Conservation (phyloP, 2,797 vertebrate species). For the Tympanoctomys barrerae region DNA sequence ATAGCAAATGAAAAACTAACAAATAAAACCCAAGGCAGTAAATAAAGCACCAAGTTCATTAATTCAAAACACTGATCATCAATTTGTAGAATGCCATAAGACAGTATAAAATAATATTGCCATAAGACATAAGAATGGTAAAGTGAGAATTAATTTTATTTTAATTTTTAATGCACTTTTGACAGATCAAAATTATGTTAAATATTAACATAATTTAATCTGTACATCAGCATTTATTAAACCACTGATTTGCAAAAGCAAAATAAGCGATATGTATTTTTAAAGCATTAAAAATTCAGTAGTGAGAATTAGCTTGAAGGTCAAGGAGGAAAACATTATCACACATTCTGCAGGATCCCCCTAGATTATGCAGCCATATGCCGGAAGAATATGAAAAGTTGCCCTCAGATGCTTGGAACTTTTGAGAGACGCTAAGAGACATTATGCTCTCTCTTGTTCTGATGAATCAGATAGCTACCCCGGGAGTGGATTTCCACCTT, state of each 20-base stretch:
- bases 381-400: neutral
- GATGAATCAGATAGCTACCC: slow-evolving; percentile 4
- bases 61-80: slow-evolving; percentile 74
- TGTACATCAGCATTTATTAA: slow-evolving; percentile 70
- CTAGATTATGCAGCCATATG: neutral
- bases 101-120: slow-evolving; percentile 72
- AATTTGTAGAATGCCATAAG: slow-evolving; percentile 63
- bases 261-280: slow-evolving; percentile 62
- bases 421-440: neutral
- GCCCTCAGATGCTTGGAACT: neutral
- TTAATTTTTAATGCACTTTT: slow-evolving; percentile 80
- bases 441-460: neutral
- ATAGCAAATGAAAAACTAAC: slow-evolving; percentile 80
- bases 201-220: slow-evolving; percentile 68
- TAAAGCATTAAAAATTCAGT: slow-evolving; percentile 71
- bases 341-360: neutral
- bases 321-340: slow-evolving; percentile 48
- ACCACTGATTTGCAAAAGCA: slow-evolving; percentile 52
- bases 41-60: slow-evolving; percentile 81
- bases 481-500: neutral
- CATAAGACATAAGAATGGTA: slow-evolving; percentile 28
- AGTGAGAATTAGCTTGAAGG: slow-evolving; percentile 68
- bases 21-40: slow-evolving; percentile 74
- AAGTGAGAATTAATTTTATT: slow-evolving; percentile 72
- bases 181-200: slow-evolving; percentile 71